Evolutionary conservation across 92 coral and sea anemone species (phyloP).

Genomic region (Porites lobata): DNA sequence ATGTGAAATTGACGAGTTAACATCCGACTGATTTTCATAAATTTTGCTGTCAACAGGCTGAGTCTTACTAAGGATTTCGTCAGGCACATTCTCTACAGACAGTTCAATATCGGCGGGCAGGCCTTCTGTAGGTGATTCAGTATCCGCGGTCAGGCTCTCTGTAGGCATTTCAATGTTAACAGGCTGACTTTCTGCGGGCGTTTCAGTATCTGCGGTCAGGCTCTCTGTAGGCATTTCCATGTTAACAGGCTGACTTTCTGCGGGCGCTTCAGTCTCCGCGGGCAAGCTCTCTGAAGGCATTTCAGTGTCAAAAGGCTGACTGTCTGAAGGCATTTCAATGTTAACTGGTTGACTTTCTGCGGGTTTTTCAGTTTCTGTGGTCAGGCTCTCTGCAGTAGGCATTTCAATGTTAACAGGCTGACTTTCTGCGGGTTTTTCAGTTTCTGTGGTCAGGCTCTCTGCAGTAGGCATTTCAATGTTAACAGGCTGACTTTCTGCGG

Average conservation of each 20-base stretch:
- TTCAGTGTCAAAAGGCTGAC: no score
- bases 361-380: no score
- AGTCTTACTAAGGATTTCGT: background rate
- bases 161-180: background rate
- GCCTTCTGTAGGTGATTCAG: background rate
- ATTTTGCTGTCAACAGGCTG: background rate
- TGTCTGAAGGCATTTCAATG: no score
- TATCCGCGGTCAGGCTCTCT: background rate
- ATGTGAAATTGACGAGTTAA: background rate
- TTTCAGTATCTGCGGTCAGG: no score
- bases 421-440: background rate
- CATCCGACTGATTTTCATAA: background rate
- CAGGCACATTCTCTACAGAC: background rate
- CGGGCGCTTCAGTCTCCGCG: no score
- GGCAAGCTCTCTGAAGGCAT: no score
- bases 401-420: no score
- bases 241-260: no score
- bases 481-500: background rate
- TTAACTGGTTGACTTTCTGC: no score
- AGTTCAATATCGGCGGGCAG: background rate
- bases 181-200: background rate
- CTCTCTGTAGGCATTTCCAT: no score
- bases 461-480: background rate
- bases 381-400: no score
- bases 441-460: background rate